phyloP scores from a whole-genome alignment of 2,113 vertebrate species.

The Paradisaea rubra region DNA sequence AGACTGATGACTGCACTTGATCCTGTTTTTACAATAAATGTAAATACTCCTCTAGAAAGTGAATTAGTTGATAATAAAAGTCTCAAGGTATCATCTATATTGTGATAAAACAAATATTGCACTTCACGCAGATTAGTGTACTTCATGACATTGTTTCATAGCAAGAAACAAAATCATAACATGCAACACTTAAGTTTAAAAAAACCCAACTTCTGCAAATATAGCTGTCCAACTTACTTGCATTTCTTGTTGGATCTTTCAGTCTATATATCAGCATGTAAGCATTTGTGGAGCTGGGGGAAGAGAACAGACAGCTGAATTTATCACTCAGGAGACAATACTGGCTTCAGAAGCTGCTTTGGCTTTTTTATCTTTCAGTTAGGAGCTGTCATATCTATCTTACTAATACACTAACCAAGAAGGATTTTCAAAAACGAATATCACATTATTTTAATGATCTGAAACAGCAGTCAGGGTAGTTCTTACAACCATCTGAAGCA shows the following conservation, averaged over 20 bases:
- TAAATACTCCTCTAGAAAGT: background rate
- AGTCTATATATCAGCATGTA: slow-evolving; percentile 99
- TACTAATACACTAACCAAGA: background rate
- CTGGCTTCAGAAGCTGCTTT: background rate
- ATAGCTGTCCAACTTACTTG: slow-evolving; percentile 80
- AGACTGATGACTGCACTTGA: background rate
- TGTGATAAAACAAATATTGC: background rate
- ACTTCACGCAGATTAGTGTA: background rate
- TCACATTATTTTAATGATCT: background rate
- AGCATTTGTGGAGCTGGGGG: slow-evolving; percentile 93
- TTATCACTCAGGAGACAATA: background rate
- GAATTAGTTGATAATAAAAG: background rate
- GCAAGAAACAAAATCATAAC: background rate
- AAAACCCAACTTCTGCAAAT: background rate
- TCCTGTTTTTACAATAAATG: background rate
- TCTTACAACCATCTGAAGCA: background rate
- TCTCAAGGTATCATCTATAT: background rate
- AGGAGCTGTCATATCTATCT: background rate
- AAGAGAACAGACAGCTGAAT: background rate
- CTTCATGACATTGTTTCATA: background rate
- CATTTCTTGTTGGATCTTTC: slow-evolving; percentile 90
- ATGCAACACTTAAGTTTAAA: background rate
- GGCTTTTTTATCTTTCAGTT: background rate
- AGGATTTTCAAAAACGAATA: background rate
- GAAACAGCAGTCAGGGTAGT: background rate